Evolutionary conservation across 2,797 vertebrate genomes (phyloP).

Genomic region (Acanthopagrus latus): DNA sequence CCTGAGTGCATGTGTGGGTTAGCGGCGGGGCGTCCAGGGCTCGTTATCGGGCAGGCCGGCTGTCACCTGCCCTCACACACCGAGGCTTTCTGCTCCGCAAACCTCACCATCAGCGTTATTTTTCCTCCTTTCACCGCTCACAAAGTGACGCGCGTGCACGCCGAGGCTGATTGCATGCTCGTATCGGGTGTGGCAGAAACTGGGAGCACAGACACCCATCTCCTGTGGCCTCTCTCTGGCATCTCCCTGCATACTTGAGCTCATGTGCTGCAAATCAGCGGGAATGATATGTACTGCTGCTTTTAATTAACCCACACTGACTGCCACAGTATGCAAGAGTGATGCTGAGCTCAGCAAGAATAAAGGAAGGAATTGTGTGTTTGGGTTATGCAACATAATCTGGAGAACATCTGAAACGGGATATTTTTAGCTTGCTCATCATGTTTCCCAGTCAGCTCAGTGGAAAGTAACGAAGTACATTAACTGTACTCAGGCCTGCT

Average conservation of each 20-base stretch:
- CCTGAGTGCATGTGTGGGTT: constrained; percentile 69
- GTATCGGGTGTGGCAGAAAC: constrained; percentile 51
- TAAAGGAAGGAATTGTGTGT: constrained; percentile 43
- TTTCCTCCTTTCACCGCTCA: background rate
- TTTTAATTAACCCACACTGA: constrained; percentile 58
- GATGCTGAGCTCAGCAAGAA: constrained; percentile 57
- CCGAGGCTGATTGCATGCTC: constrained; percentile 9
- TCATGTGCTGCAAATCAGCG: constrained; percentile 66
- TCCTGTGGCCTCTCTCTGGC: constrained; percentile 60
- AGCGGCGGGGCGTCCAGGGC: constrained; percentile 42
- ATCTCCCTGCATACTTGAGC: constrained; percentile 63
- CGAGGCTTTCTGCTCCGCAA: constrained; percentile 23
- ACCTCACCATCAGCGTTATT: constrained; percentile 36
- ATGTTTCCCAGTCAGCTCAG: constrained; percentile 16
- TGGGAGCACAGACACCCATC: constrained; percentile 30
- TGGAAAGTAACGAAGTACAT: constrained; percentile 12
- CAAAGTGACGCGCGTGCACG: constrained; percentile 29
- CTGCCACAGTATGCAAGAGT: constrained; percentile 9
- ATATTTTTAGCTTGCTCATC: constrained; percentile 31
- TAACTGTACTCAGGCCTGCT: background rate
- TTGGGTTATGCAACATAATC: constrained; percentile 54
- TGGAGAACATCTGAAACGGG: constrained; percentile 39
- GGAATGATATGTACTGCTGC: constrained; percentile 59
- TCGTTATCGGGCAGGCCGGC: constrained; percentile 39
- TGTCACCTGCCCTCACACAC: constrained; percentile 20